These are phyloP conservation scores for Branchipolynoe longqiensis DNA, from an alignment of 2,888 invertebrate species.

Conservation along the genomic window DNA sequence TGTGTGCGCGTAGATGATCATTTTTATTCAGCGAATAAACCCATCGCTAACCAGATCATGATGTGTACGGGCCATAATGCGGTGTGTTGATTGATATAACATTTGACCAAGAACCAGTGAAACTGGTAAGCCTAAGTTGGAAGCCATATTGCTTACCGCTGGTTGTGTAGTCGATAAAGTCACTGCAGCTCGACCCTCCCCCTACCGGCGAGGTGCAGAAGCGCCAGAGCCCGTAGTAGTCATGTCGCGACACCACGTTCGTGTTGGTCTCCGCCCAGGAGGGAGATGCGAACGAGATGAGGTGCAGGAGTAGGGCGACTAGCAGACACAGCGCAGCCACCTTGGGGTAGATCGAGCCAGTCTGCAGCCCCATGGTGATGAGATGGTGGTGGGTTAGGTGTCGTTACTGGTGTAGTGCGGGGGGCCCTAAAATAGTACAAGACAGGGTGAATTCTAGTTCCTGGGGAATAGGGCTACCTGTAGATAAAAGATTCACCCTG, in stretches of 20 bases:
- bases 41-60: too few species aligned
- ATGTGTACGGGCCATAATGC: too few species aligned
- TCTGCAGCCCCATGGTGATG: constrained; percentile 22
- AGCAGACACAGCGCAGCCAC: constrained; percentile 51
- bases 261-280: constrained; percentile 66
- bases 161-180: constrained; percentile 67
- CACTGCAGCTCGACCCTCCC: constrained; percentile 64
- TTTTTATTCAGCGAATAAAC: too few species aligned
- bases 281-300: constrained; percentile 67
- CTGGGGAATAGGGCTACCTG: too few species aligned
- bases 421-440: too few species aligned
- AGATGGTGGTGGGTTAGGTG: not conserved
- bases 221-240: constrained; percentile 68
- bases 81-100: too few species aligned
- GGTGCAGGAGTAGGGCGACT: constrained; percentile 66
- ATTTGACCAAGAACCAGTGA: too few species aligned
- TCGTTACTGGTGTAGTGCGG: too few species aligned
- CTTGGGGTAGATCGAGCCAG: constrained; percentile 58
- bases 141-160: constrained; percentile 68
- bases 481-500: too few species aligned
- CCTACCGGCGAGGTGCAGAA: constrained; percentile 66
- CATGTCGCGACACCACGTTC: constrained; percentile 58
- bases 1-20: too few species aligned
- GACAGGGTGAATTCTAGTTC: too few species aligned
- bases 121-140: too few species aligned